These are phyloP conservation scores for Cosmopolites sordidus DNA, from an alignment of 2,888 invertebrate genomes.

Conservation along the genomic window DNA sequence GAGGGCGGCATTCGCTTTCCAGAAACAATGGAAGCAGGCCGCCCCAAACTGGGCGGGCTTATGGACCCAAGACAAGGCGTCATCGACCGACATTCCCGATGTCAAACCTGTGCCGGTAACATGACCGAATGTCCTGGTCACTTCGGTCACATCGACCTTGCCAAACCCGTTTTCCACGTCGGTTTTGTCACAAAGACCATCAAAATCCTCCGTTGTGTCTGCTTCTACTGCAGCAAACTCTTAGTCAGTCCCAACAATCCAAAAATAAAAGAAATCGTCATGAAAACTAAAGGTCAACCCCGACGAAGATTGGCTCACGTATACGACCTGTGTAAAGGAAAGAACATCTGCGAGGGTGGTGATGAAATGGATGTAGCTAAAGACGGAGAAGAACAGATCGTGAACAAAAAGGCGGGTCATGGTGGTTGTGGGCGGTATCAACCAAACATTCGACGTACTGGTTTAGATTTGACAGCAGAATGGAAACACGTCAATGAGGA, in stretches of 20 bases:
- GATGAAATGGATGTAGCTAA: constrained; percentile 94
- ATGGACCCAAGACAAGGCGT: constrained; percentile 99
- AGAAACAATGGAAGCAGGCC: constrained; percentile 97
- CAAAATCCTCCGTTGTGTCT: constrained; percentile 94
- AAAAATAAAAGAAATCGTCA: constrained; percentile 89
- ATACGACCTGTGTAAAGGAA: constrained; percentile 96
- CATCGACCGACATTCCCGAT: constrained; percentile 87
- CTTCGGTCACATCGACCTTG: constrained; percentile 97
- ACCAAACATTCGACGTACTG: constrained; percentile 83
- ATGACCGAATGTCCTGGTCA: constrained; percentile 99
- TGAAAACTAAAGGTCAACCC: constrained; percentile 95
- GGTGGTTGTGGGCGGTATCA: constrained; percentile 99
- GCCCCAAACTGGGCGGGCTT: constrained; percentile 95
- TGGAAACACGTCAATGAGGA: constrained; percentile 99
- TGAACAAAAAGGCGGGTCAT: constrained; percentile 64
- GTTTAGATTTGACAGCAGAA: constrained; percentile 91
- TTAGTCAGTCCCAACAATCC: constrained; percentile 89
- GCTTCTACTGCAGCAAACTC: constrained; percentile 97
- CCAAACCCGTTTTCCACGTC: constrained; percentile 98
- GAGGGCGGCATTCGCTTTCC: constrained; percentile 95
- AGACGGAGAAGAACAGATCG: constrained; percentile 45
- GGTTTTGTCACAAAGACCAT: constrained; percentile 97
- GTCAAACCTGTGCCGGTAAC: constrained; percentile 95
- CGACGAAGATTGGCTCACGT: constrained; percentile 91
- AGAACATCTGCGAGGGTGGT: constrained; percentile 97